phyloP scores from a whole-genome alignment of 2,113 vertebrate genomes.

The Actenoides hombroni region DNA sequence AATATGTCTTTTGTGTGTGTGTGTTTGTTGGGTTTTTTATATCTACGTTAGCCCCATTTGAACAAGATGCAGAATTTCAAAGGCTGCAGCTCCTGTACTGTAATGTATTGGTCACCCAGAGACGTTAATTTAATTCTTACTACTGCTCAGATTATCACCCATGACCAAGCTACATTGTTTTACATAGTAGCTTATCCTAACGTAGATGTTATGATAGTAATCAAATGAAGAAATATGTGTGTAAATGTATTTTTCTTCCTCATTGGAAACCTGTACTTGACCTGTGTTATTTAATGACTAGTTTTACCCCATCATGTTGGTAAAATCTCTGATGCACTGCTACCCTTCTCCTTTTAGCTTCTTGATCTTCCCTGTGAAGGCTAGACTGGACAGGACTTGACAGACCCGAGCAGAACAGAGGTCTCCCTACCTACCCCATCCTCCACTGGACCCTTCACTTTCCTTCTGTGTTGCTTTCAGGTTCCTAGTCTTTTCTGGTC shows the following conservation, averaged over 20 bases:
- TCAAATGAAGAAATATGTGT: background rate
- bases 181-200: background rate
- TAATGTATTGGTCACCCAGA: fast-evolving
- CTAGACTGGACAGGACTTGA: background rate
- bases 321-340: background rate
- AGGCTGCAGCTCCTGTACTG: background rate
- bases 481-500: background rate
- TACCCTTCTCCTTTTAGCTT: background rate
- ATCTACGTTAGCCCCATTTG: background rate
- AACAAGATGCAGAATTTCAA: background rate
- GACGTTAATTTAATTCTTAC: background rate
- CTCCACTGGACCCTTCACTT: background rate
- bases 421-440: background rate
- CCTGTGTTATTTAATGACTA: background rate
- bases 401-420: background rate
- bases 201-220: background rate
- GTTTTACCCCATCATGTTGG: background rate
- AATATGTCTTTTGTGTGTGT: too few species aligned
- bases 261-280: background rate
- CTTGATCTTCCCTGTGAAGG: background rate
- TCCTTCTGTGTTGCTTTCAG: background rate
- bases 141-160: background rate
- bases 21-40: background rate
- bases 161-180: background rate
- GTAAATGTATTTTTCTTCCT: background rate